phyloP scores from a whole-genome alignment of 2,113 vertebrate genomes.

The Cheirogaleus medius region DNA sequence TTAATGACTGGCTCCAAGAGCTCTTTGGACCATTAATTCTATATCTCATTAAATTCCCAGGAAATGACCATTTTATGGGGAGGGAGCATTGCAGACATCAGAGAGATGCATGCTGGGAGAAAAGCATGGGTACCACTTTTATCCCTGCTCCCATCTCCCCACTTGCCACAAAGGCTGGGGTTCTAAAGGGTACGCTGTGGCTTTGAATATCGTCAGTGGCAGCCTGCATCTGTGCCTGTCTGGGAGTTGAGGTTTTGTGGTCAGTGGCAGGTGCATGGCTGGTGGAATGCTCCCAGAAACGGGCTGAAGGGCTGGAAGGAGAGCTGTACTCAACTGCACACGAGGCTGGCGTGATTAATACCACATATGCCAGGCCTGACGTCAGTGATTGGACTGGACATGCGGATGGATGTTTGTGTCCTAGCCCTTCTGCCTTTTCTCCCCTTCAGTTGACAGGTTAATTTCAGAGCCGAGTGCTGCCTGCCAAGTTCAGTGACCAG shows the following conservation, averaged over 20 bases:
- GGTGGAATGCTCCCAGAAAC: conserved; percentile 71
- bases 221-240: conserved; percentile 62
- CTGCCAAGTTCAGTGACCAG: conserved; percentile 28
- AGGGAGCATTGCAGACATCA: background rate
- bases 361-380: conserved; percentile 22
- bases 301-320: conserved; percentile 45
- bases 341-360: conserved; percentile 48
- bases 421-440: conserved; percentile 46
- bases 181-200: conserved; percentile 16
- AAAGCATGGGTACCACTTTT: background rate
- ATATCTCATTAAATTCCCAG: conserved; percentile 72
- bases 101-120: background rate
- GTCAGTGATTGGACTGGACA: conserved; percentile 5
- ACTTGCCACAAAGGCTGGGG: background rate
- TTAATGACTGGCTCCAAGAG: conserved; percentile 70
- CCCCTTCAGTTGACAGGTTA: conserved; percentile 58
- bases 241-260: conserved; percentile 78
- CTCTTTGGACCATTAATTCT: conserved; percentile 69
- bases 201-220: background rate
- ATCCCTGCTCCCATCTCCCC: background rate
- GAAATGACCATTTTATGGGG: conserved; percentile 65
- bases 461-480: conserved; percentile 50
- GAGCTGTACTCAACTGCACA: conserved; percentile 54
- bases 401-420: conserved; percentile 32
- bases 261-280: conserved; percentile 60